Conservation (phyloP, 2,797 vertebrate species). For the Macroramphosus scolopax region DNA sequence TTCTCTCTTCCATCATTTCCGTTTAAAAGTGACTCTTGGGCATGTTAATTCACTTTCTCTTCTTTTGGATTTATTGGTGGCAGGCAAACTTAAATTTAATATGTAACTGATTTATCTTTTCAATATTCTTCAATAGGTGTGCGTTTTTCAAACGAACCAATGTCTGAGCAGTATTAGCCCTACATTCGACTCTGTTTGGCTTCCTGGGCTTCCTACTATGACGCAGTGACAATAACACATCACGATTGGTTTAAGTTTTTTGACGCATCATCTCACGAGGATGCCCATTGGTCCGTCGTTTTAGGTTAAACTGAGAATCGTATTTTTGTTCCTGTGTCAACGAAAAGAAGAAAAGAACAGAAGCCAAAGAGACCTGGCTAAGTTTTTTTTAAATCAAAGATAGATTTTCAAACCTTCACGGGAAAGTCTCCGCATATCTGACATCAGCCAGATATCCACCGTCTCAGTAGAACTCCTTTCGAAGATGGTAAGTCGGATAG, state of each 20-base stretch:
- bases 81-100: too few relatives aligned
- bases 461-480: slow-evolving; percentile 31
- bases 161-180: slow-evolving; percentile 40
- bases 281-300: slow-evolving; percentile 63
- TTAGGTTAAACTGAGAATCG: slow-evolving; percentile 63
- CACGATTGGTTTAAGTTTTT: slow-evolving; percentile 53
- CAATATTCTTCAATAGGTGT: slow-evolving; percentile 25
- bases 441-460: slow-evolving; percentile 10
- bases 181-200: slow-evolving; percentile 36
- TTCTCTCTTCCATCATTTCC: too few relatives aligned
- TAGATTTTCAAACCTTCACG: slow-evolving; percentile 13
- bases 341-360: slow-evolving; percentile 69
- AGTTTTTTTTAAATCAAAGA: slow-evolving; percentile 32
- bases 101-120: background rate
- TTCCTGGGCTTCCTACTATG: slow-evolving; percentile 11
- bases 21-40: background rate
- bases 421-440: slow-evolving; percentile 22
- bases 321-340: slow-evolving; percentile 87
- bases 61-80: too few relatives aligned
- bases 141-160: slow-evolving; percentile 81
- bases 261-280: slow-evolving; percentile 18
- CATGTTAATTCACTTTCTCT: background rate
- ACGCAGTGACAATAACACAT: background rate
- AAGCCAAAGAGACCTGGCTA: slow-evolving; percentile 25
- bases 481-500: slow-evolving; percentile 73